Conservation (phyloP, 2,113 vertebrate species). For the Acrocephalus arundinaceus region DNA sequence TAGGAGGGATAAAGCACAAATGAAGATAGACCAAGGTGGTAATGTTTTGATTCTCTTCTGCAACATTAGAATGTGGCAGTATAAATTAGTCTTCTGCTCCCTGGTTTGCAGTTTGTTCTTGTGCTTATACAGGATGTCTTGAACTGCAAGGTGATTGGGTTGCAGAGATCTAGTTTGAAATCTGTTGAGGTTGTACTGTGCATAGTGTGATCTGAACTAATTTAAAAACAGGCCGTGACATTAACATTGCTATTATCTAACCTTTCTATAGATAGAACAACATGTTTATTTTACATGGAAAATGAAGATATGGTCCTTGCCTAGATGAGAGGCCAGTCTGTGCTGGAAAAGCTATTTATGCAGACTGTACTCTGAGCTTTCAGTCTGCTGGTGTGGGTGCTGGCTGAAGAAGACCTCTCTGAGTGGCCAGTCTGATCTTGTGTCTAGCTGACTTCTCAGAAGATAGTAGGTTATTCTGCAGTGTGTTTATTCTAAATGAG, state of each 20-base stretch:
- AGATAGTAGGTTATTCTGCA: not conserved
- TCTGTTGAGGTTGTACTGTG: not conserved
- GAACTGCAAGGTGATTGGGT: not conserved
- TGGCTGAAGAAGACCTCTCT: not conserved
- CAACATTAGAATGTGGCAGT: not conserved
- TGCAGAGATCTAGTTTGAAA: not conserved
- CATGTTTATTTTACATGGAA: not conserved
- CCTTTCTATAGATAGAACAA: not conserved
- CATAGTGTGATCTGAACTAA: not conserved
- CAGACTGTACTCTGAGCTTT: not conserved
- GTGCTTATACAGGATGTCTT: not conserved
- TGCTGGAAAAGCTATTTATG: not conserved
- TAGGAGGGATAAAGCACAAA: not conserved
- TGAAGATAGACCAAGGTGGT: not conserved
- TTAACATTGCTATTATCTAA: not conserved
- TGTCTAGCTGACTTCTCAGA: not conserved
- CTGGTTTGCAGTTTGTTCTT: not conserved
- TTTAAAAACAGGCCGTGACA: not conserved
- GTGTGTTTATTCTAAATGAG: not conserved
- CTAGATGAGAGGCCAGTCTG: not conserved
- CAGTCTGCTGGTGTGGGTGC: not conserved
- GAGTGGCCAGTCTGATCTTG: not conserved
- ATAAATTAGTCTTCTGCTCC: not conserved
- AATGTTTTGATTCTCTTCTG: not conserved
- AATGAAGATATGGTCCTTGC: not conserved